Conservation (phyloP, 2,113 vertebrate species). For the Solea solea region DNA sequence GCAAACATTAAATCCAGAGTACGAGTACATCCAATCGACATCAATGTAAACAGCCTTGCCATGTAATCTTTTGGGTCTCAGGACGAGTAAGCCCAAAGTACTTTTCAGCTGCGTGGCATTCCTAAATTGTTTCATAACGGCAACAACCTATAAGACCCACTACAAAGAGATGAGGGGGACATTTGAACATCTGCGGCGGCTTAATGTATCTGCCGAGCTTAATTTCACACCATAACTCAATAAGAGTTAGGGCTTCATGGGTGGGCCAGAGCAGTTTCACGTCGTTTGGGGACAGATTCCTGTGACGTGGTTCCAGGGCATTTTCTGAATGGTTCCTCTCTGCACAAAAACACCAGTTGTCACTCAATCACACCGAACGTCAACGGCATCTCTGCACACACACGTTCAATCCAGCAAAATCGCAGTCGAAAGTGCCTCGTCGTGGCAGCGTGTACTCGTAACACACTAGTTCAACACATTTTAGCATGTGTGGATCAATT, state of each 20-base stretch:
- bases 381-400: constrained; percentile 12
- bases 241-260: constrained; percentile 58
- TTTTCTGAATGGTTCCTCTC: constrained; percentile 61
- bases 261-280: constrained; percentile 36
- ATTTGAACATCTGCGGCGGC: constrained; percentile 59
- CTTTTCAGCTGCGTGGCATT: constrained; percentile 50
- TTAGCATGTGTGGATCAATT: constrained; percentile 18
- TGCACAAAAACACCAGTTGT: constrained; percentile 16
- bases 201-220: constrained; percentile 67
- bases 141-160: constrained; percentile 60
- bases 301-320: constrained; percentile 49
- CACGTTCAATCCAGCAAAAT: background rate
- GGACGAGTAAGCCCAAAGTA: constrained; percentile 60
- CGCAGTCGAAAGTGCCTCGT: background rate
- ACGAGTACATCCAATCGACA: constrained; percentile 34
- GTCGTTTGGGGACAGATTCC: constrained; percentile 67
- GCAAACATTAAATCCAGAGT: constrained; percentile 24
- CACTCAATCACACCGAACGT: background rate
- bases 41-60: constrained; percentile 33
- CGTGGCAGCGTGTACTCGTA: too few species aligned
- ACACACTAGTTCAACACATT: background rate
- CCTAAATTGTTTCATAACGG: constrained; percentile 64
- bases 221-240: constrained; percentile 74
- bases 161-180: constrained; percentile 63
- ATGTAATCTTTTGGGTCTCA: constrained; percentile 32